phyloP scores from a whole-genome alignment of 2,888 invertebrate species.

The Netelia virgata region DNA sequence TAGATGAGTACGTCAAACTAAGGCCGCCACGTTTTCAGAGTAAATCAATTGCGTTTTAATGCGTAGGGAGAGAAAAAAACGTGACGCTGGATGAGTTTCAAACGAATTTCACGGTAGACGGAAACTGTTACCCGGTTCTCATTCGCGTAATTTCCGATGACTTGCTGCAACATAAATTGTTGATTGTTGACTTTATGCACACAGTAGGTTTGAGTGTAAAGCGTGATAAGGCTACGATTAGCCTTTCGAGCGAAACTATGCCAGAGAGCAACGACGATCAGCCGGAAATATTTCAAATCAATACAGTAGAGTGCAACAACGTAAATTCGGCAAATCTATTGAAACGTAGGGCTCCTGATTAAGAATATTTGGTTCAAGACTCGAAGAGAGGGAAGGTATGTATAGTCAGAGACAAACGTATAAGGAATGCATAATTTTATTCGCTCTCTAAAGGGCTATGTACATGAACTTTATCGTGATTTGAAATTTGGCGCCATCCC shows the following conservation, averaged over 20 bases:
- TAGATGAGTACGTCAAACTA: constrained; percentile 19
- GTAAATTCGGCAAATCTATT: no score
- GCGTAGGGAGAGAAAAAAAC: constrained; percentile 26
- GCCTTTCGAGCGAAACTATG: background rate
- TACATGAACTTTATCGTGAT: no score
- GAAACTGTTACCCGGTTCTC: constrained; percentile 17
- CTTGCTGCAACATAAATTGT: constrained; percentile 5
- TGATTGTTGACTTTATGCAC: constrained; percentile 34
- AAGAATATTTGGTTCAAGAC: no score
- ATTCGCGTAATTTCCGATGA: constrained; percentile 27
- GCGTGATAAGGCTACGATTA: constrained; percentile 22
- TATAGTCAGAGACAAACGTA: no score
- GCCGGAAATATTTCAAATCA: background rate
- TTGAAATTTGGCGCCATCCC: no score
- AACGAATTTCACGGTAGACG: constrained; percentile 20
- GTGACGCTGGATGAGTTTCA: constrained; percentile 31
- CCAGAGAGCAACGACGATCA: background rate
- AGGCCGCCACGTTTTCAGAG: constrained; percentile 23
- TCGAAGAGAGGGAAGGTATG: no score
- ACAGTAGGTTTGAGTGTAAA: background rate
- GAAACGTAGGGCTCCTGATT: no score
- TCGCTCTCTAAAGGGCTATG: no score
- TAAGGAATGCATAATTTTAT: no score
- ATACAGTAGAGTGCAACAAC: constrained; percentile 14
- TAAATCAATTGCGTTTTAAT: constrained; percentile 17